phyloP scores from a whole-genome alignment of 2,113 vertebrate genomes.

The Haplochromis vanheusdeni region DNA sequence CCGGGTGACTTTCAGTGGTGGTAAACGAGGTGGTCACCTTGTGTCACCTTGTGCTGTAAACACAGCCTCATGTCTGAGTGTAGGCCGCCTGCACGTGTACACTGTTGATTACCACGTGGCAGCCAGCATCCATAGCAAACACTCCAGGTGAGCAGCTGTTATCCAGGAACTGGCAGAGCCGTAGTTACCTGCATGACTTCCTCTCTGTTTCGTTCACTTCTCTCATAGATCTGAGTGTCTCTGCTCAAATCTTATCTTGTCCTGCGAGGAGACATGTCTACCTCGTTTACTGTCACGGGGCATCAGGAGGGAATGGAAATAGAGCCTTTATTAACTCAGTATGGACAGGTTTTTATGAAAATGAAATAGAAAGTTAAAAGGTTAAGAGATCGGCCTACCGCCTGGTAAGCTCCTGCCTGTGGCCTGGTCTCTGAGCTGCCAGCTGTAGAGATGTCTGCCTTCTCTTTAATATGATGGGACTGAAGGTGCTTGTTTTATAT shows the following conservation, averaged over 20 bases:
- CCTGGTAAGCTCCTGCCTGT: neutral
- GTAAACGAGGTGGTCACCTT: neutral
- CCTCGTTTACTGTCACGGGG: neutral
- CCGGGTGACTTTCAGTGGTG: fast-evolving
- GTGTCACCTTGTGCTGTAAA: neutral
- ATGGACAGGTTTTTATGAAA: fast-evolving
- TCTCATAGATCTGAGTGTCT: neutral
- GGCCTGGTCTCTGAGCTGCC: neutral
- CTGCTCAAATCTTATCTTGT: neutral
- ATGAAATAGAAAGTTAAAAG: neutral
- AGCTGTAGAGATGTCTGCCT: fast-evolving
- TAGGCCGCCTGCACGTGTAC: neutral
- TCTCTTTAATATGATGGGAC: neutral
- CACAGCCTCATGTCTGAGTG: neutral
- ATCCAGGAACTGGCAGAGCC: neutral
- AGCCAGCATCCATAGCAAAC: fast-evolving
- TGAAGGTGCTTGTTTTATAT: neutral
- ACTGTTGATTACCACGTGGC: neutral
- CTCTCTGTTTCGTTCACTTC: neutral
- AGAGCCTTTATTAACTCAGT: fast-evolving
- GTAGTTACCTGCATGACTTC: neutral
- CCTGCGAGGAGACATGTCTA: fast-evolving
- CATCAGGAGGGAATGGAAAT: fast-evolving
- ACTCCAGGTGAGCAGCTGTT: neutral
- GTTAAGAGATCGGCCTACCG: fast-evolving